A percentile compares a stretch with the other conserved stretches of the same genome.
phyloP scores from a whole-genome alignment of 2,888 invertebrate species.

The Coenonympha glycerion region DNA sequence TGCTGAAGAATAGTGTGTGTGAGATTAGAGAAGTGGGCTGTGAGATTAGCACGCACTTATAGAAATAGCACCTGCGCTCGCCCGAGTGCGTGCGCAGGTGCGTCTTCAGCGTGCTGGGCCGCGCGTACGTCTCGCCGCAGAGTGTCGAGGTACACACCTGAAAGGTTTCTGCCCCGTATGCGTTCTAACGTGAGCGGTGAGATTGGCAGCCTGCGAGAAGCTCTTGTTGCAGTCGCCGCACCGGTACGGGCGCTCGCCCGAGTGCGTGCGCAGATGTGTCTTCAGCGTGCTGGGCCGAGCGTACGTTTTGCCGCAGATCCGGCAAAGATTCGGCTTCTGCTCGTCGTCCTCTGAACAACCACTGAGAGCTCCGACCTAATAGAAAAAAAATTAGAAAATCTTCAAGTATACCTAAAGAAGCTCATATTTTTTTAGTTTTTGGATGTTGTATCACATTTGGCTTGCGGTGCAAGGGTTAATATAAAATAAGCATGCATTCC shows the following conservation, averaged over 20 bases:
- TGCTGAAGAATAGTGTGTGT: too few relatives aligned
- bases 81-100: slow-evolving; percentile 97
- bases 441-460: too few relatives aligned
- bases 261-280: slow-evolving; percentile 97
- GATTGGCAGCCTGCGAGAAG: slow-evolving; percentile 98
- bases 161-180: slow-evolving; percentile 99
- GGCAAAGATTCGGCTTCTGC: slow-evolving; percentile 90
- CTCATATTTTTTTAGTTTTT: too few relatives aligned
- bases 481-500: too few relatives aligned
- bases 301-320: slow-evolving; percentile 97
- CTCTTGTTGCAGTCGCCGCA: slow-evolving; percentile 97
- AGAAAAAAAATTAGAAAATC: too few relatives aligned
- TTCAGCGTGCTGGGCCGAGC: slow-evolving; percentile 97
- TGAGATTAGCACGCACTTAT: slow-evolving; percentile 97
- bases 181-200: slow-evolving; percentile 96
- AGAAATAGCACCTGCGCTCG: slow-evolving; percentile 92
- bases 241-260: slow-evolving; percentile 92
- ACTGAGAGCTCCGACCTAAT: slow-evolving; percentile 67
- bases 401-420: too few relatives aligned
- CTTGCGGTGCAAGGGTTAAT: too few relatives aligned
- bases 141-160: slow-evolving; percentile 72
- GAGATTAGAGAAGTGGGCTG: slow-evolving; percentile 97
- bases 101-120: slow-evolving; percentile 97
- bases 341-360: slow-evolving; percentile 82
- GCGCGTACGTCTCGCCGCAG: slow-evolving; percentile 97